Percentiles rank a stretch among this genome's conserved stretches.
phyloP scores from a whole-genome alignment of 2,113 vertebrate species.

The Amia ocellicauda region DNA sequence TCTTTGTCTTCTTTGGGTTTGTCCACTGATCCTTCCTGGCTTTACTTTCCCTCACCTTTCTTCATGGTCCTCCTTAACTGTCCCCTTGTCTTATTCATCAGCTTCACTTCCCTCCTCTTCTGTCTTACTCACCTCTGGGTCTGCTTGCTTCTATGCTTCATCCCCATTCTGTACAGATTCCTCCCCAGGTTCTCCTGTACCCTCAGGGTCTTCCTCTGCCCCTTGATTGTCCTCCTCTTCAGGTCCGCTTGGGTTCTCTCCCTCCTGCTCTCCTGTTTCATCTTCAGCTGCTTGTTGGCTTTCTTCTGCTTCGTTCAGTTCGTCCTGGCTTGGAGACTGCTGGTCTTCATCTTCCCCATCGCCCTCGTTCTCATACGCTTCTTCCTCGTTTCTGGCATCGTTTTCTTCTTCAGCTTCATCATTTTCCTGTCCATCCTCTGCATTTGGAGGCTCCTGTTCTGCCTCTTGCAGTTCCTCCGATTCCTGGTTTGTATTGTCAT shows the following conservation, averaged over 20 bases:
- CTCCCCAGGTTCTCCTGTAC: too few relatives aligned
- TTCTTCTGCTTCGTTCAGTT: constrained; percentile 4
- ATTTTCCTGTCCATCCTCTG: constrained; percentile 40
- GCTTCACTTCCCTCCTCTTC: constrained; percentile 5
- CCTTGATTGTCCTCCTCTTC: neutral
- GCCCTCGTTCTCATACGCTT: constrained; percentile 20
- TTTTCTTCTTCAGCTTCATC: constrained; percentile 20
- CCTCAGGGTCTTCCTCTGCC: too few relatives aligned
- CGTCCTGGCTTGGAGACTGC: constrained; percentile 18
- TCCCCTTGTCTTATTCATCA: neutral
- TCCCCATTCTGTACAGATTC: too few relatives aligned
- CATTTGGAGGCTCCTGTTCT: constrained; percentile 39
- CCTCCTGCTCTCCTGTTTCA: neutral
- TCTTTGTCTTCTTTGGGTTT: neutral
- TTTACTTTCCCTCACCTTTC: constrained; percentile 39
- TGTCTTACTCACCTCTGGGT: neutral
- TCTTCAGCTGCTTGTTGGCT: constrained; percentile 5
- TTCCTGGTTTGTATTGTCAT: constrained; percentile 3
- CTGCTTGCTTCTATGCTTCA: too few relatives aligned
- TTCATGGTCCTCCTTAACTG: constrained; percentile 34
- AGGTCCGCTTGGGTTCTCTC: too few relatives aligned
- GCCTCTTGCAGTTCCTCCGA: constrained; percentile 35
- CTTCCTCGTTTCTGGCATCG: constrained; percentile 28
- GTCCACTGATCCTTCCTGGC: constrained; percentile 37
- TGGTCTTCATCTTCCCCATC: constrained; percentile 22